A percentile compares a stretch with the other conserved stretches of the same genome.
Evolutionary conservation across 2,797 vertebrate genomes (phyloP).

Genomic region (Chelonia mydas): DNA sequence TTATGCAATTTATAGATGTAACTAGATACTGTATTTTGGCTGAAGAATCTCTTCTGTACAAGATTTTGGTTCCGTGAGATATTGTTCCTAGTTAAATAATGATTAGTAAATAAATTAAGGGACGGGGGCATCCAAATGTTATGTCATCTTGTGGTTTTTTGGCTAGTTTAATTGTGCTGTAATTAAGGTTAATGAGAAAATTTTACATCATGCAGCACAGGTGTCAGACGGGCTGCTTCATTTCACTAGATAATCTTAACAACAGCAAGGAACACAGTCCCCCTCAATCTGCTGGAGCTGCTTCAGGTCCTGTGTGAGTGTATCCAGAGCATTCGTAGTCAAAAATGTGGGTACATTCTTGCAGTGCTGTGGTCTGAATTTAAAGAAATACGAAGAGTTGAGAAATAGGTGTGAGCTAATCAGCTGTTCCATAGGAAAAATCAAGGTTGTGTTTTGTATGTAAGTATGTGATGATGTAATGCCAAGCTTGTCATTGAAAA

Average conservation of each 20-base stretch:
- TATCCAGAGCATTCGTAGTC: neutral
- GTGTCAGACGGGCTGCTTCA: neutral
- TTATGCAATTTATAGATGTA: neutral
- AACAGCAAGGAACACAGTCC: slow-evolving; percentile 12
- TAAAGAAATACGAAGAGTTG: slow-evolving; percentile 20
- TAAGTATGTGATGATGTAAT: neutral
- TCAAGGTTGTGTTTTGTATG: neutral
- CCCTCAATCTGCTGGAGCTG: neutral
- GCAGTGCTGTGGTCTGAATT: slow-evolving; percentile 30
- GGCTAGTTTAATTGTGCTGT: slow-evolving; percentile 29
- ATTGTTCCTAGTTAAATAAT: slow-evolving; percentile 20
- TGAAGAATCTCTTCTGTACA: slow-evolving; percentile 7
- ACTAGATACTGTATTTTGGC: neutral
- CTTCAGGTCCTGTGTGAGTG: slow-evolving; percentile 11
- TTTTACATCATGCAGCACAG: slow-evolving; percentile 19
- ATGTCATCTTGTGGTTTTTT: neutral
- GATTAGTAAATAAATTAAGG: slow-evolving; percentile 3
- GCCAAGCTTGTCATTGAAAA: neutral
- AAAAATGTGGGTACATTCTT: neutral
- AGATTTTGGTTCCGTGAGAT: neutral
- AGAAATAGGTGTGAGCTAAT: neutral
- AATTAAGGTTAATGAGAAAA: slow-evolving; percentile 39
- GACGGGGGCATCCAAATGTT: neutral
- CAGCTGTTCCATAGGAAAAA: neutral
- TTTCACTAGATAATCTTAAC: slow-evolving; percentile 9